Percentiles rank a stretch among this genome's conserved stretches.
Conservation (phyloP, 2,113 vertebrate species). For the Dromiciops gliroides region DNA sequence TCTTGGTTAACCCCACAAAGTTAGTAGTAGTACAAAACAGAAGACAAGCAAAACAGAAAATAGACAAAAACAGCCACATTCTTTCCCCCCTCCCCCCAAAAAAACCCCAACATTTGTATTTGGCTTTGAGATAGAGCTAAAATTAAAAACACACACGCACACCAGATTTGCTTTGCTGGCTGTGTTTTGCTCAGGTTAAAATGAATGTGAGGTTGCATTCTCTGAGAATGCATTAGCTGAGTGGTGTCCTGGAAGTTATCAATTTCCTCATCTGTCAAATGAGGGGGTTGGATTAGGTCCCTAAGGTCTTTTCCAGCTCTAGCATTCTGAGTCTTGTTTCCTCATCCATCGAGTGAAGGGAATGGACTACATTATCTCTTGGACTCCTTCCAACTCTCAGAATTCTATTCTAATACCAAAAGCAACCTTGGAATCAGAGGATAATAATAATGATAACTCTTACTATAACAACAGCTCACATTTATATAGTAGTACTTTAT, state of each 20-base stretch:
- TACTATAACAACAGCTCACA: neutral
- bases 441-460: neutral
- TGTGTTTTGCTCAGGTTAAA: conserved; percentile 10
- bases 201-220: neutral
- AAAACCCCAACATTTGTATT: neutral
- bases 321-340: neutral
- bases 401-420: neutral
- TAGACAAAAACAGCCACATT: neutral
- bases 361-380: neutral
- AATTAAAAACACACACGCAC: neutral
- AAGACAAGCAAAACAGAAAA: neutral
- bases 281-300: neutral
- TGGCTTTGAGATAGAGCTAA: neutral
- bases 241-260: conserved; percentile 13
- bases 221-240: conserved; percentile 22
- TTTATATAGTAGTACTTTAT: neutral
- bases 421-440: neutral
- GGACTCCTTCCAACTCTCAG: neutral
- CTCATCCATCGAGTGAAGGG: neutral
- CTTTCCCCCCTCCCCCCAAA: neutral
- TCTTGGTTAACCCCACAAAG: conserved; percentile 29
- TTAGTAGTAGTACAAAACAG: neutral
- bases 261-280: neutral
- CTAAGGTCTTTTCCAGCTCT: neutral
- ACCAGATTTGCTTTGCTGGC: neutral